phyloP scores from a whole-genome alignment of 2,888 invertebrate species.

The Amorpha juglandis region DNA sequence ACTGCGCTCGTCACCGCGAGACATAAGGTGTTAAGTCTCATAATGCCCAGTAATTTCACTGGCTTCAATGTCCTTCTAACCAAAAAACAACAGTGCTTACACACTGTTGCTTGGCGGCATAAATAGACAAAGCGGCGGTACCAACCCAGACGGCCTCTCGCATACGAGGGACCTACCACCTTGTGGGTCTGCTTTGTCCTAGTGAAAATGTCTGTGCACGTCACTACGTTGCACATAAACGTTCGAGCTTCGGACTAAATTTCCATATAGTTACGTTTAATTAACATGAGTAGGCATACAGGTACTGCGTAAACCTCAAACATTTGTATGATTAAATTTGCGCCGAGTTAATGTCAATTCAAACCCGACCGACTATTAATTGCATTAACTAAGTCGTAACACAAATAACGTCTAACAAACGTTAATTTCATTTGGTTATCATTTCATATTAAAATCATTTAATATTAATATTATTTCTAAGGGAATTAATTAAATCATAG shows the following conservation, averaged over 20 bases:
- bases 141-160: too few relatives aligned
- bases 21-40: too few relatives aligned
- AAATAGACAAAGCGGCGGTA: too few relatives aligned
- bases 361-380: slow-evolving; percentile 9
- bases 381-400: slow-evolving; percentile 8
- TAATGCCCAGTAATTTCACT: too few relatives aligned
- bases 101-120: too few relatives aligned
- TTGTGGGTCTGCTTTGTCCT: too few relatives aligned
- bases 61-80: too few relatives aligned
- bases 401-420: slow-evolving; percentile 19
- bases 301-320: slow-evolving; percentile 4
- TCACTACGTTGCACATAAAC: background rate
- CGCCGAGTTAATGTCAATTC: background rate
- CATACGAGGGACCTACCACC: too few relatives aligned
- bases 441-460: background rate
- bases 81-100: too few relatives aligned
- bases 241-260: background rate
- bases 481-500: slow-evolving; percentile 10
- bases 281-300: background rate
- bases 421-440: slow-evolving; percentile 18
- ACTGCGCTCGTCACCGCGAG: too few relatives aligned
- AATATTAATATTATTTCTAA: too few relatives aligned
- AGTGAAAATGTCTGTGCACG: too few relatives aligned
- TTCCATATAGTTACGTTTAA: slow-evolving; percentile 1
- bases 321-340: slow-evolving; percentile 17